Evolutionary conservation across 1,140 invertebrate species (phyloP).

Genomic region (Ceratosolen fusciceps): DNA sequence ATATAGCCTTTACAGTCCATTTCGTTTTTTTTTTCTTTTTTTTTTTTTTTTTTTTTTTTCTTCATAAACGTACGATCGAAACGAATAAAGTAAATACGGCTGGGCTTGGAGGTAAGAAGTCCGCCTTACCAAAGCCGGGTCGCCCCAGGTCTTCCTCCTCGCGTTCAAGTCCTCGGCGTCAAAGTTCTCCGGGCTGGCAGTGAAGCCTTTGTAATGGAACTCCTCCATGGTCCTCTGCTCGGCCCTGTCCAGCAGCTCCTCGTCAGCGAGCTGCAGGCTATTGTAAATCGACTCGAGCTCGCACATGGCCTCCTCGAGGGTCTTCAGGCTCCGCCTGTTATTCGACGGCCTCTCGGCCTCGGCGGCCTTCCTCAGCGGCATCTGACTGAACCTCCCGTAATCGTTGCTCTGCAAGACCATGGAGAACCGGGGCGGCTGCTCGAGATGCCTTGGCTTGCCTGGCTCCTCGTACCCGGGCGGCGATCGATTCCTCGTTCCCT

Average conservation of each 20-base stretch:
- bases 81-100: too few species aligned
- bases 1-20: too few species aligned
- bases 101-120: background rate
- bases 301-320: constrained; percentile 87
- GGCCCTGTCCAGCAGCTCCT: constrained; percentile 83
- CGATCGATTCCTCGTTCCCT: background rate
- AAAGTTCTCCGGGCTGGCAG: constrained; percentile 13
- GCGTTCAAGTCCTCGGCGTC: constrained; percentile 9
- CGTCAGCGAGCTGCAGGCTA: constrained; percentile 84
- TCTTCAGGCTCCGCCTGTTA: constrained; percentile 77
- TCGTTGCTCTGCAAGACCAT: constrained; percentile 12
- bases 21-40: too few species aligned
- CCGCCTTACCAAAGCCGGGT: constrained; percentile 19
- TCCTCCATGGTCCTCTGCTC: constrained; percentile 79
- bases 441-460: constrained; percentile 31
- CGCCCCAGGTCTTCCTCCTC: constrained; percentile 38
- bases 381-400: constrained; percentile 20
- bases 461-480: constrained; percentile 3
- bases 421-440: background rate
- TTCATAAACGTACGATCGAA: too few species aligned
- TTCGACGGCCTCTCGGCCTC: constrained; percentile 64
- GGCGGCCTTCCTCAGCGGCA: constrained; percentile 53
- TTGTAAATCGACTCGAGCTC: constrained; percentile 93
- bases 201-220: constrained; percentile 54
- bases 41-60: too few species aligned